Percentiles rank a stretch among this genome's conserved stretches.
phyloP scores from a whole-genome alignment of 1,140 invertebrate species.

The Delia radicum region DNA sequence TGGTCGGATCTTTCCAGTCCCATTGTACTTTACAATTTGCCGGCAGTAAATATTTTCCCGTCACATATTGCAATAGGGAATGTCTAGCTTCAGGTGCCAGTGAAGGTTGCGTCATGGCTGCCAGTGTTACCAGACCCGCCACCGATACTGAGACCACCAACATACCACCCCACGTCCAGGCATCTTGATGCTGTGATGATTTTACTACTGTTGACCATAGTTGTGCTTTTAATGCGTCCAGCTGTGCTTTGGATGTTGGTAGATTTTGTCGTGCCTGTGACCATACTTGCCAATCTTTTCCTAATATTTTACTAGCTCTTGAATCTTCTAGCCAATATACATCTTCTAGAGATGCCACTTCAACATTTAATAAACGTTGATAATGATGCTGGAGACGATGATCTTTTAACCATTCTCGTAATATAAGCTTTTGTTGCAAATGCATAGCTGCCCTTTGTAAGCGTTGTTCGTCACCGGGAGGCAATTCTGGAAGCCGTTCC shows the following conservation, averaged over 20 bases:
- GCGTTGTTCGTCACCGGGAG: conserved; percentile 76
- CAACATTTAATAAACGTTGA: conserved; percentile 74
- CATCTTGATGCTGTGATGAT: conserved; percentile 81
- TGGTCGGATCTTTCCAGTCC: conserved; percentile 84
- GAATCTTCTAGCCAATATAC: conserved; percentile 86
- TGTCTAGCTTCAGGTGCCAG: conserved; percentile 83
- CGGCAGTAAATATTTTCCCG: conserved; percentile 85
- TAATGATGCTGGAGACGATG: conserved; percentile 74
- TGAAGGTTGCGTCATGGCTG: conserved; percentile 83
- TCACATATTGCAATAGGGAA: conserved; percentile 86
- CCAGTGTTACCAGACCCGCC: conserved; percentile 79
- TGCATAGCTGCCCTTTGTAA: conserved; percentile 73
- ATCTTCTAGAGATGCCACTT: conserved; percentile 80
- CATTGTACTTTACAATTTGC: conserved; percentile 76
- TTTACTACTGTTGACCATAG: conserved; percentile 87
- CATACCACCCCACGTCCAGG: conserved; percentile 88
- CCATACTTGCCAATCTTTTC: conserved; percentile 79
- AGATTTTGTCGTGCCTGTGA: conserved; percentile 73
- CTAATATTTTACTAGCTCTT: conserved; percentile 69
- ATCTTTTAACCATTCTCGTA: conserved; percentile 77
- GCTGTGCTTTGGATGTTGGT: conserved; percentile 75
- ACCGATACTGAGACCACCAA: conserved; percentile 82
- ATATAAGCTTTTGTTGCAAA: conserved; percentile 75
- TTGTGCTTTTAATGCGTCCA: conserved; percentile 75
- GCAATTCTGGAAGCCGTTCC: conserved; percentile 71